phyloP scores from a whole-genome alignment of 2,113 vertebrate species.

The Prietella phreatophila region DNA sequence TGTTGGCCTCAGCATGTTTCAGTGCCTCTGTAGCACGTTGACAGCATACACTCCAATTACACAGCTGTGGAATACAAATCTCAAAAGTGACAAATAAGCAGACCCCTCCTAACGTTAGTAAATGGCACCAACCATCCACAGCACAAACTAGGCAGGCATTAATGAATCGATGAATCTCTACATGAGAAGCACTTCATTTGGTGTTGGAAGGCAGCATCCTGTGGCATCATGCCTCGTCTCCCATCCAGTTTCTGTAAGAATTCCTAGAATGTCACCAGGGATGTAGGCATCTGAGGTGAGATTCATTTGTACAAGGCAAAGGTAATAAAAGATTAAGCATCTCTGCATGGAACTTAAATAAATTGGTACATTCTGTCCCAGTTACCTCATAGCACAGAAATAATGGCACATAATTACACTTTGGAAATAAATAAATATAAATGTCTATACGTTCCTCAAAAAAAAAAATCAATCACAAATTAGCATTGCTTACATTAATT shows the following conservation, averaged over 20 bases:
- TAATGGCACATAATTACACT: background rate
- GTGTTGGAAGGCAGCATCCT: conserved; percentile 54
- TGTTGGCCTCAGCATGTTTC: conserved; percentile 69
- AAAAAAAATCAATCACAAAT: background rate
- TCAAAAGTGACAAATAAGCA: conserved; percentile 67
- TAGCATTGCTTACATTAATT: conserved; percentile 36
- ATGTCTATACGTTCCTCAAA: background rate
- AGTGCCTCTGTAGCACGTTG: conserved; percentile 47
- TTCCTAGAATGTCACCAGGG: conserved; percentile 58
- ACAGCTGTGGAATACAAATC: conserved; percentile 63
- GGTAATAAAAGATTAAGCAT: conserved; percentile 47
- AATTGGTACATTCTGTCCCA: conserved; percentile 49
- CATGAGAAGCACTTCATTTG: conserved; percentile 62
- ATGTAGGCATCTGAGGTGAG: conserved; percentile 54
- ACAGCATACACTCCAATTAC: conserved; percentile 66
- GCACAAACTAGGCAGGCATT: conserved; percentile 61
- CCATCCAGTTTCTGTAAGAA: conserved; percentile 45
- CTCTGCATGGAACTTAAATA: conserved; percentile 47
- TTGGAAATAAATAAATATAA: conserved; percentile 3
- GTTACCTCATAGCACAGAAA: conserved; percentile 13
- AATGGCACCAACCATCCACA: conserved; percentile 60
- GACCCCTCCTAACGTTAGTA: conserved; percentile 53
- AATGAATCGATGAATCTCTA: conserved; percentile 64
- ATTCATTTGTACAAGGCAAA: conserved; percentile 64
- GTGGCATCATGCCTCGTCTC: conserved; percentile 41